These are phyloP conservation scores for Threskiornis aethiopicus DNA, from an alignment of 2,797 vertebrate genomes.

Conservation along the genomic window DNA sequence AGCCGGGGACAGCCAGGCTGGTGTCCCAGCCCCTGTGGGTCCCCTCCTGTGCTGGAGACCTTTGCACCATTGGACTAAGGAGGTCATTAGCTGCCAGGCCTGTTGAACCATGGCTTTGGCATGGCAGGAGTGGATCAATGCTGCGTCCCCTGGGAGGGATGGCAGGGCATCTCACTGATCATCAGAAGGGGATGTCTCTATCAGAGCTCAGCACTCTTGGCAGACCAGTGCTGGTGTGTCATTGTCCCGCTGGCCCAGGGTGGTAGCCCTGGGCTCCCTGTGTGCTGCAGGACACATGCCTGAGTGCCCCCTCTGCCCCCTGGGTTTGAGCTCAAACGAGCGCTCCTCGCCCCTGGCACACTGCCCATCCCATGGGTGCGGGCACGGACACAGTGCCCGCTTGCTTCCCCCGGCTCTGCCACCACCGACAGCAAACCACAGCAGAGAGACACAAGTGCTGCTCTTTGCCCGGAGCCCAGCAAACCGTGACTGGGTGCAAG, in stretches of 20 bases:
- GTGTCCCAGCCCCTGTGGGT: no score
- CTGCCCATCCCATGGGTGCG: neutral
- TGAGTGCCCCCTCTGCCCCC: no score
- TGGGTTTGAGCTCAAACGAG: neutral
- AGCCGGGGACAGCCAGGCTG: accelerated
- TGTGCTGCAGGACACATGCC: neutral
- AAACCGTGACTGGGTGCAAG: neutral
- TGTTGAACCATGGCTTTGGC: neutral
- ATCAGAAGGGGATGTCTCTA: accelerated
- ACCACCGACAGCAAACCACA: accelerated
- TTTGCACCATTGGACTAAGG: neutral
- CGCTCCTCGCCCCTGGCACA: accelerated
- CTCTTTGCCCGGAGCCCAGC: neutral
- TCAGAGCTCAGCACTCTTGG: accelerated
- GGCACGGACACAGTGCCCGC: accelerated
- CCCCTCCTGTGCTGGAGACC: neutral
- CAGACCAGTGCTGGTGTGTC: neutral
- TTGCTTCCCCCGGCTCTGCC: accelerated
- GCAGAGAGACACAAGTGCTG: neutral
- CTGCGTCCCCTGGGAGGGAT: accelerated
- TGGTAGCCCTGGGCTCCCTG: neutral
- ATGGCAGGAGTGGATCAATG: accelerated
- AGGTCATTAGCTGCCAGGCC: neutral
- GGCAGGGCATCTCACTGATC: neutral
- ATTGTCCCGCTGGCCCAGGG: accelerated